Conservation (phyloP, 2,113 vertebrate genomes). For the Pelodiscus sinensis region DNA sequence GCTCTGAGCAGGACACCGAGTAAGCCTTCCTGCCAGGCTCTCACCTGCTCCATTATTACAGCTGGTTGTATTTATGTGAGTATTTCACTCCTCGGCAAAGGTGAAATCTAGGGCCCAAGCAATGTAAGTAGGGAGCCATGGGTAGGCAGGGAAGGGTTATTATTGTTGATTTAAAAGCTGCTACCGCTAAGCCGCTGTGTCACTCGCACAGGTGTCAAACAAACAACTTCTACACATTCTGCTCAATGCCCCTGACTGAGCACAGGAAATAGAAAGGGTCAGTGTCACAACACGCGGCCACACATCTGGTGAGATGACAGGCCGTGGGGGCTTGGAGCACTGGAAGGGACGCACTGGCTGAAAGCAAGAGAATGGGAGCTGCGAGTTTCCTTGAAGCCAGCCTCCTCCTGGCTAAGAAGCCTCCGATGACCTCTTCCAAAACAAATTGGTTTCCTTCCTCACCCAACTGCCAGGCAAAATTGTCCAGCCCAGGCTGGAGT, state of each 20-base stretch:
- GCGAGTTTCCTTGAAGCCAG: neutral
- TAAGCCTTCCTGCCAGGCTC: neutral
- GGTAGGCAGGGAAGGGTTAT: neutral
- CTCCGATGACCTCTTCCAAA: neutral
- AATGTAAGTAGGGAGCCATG: neutral
- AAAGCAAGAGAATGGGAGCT: rapidly evolving
- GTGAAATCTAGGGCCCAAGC: neutral
- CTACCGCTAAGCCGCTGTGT: neutral
- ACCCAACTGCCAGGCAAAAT: neutral
- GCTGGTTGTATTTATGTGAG: neutral
- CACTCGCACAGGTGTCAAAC: neutral
- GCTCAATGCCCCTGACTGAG: neutral
- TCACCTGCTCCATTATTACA: neutral
- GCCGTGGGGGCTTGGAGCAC: too few species aligned
- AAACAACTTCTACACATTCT: neutral
- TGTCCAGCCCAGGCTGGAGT: neutral
- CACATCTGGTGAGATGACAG: neutral
- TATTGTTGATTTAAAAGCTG: neutral
- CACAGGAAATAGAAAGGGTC: neutral
- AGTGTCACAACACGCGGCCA: neutral
- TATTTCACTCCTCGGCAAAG: neutral
- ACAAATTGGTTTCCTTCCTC: neutral
- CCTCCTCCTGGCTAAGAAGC: neutral
- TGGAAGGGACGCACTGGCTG: neutral
- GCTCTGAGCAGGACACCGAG: neutral